These are phyloP conservation scores for Oncorhynchus mykiss DNA, from an alignment of 2,113 vertebrate species.

Conservation along the genomic window DNA sequence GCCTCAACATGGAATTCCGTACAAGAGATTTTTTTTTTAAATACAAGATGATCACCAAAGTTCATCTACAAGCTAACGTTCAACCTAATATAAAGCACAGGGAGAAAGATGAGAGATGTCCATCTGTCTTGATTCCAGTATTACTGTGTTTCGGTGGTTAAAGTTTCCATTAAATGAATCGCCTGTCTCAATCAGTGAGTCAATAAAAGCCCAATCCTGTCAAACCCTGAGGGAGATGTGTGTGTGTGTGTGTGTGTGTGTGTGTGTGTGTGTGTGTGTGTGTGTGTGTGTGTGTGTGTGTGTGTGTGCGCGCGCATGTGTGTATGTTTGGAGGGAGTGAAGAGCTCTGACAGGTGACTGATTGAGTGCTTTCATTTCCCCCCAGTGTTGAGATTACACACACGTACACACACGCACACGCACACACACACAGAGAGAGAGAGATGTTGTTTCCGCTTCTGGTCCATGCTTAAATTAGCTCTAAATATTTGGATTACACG, in stretches of 20 bases:
- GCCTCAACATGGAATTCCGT: not conserved
- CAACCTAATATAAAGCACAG: not conserved
- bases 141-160: constrained; percentile 45
- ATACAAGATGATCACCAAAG: not conserved
- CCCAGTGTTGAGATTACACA: constrained; percentile 61
- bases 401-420: constrained; percentile 40
- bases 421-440: constrained; percentile 16
- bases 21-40: not conserved
- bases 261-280: not conserved
- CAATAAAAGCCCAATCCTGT: constrained; percentile 71
- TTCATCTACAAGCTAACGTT: not conserved
- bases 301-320: not conserved
- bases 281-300: constrained; percentile 43
- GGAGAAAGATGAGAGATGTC: not conserved
- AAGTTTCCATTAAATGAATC: constrained; percentile 72
- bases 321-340: constrained; percentile 44
- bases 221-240: constrained; percentile 65
- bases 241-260: constrained; percentile 24
- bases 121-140: not conserved
- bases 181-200: constrained; percentile 74
- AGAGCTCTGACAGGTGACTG: constrained; percentile 73
- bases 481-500: constrained; percentile 78
- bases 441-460: constrained; percentile 69
- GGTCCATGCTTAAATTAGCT: constrained; percentile 78
- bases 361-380: constrained; percentile 75